Conservation (phyloP, 2,797 vertebrate genomes). For the Siniperca undulata region DNA sequence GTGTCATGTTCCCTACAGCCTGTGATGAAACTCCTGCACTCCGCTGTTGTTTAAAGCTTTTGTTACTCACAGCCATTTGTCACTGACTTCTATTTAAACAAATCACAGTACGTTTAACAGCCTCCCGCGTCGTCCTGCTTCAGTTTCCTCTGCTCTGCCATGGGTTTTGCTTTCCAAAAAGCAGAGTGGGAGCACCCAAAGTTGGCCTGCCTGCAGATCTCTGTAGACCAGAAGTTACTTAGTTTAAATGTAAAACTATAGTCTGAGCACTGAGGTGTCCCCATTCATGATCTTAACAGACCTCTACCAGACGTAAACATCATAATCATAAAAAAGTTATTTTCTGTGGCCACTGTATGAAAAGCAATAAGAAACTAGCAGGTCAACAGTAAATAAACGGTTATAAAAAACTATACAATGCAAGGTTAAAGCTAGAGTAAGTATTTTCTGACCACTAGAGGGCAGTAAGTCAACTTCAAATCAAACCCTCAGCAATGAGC, state of each 20-base stretch:
- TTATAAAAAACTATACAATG: background rate
- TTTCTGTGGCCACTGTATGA: background rate
- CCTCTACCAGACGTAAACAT: background rate
- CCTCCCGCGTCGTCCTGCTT: constrained; percentile 11
- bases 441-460: background rate
- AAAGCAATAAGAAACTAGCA: background rate
- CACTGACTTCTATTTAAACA: constrained; percentile 46
- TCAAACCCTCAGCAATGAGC: background rate
- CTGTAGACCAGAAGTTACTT: no score
- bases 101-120: constrained; percentile 35
- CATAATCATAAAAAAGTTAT: background rate
- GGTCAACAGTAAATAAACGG: background rate
- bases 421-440: background rate
- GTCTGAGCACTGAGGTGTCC: no score
- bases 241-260: background rate
- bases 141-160: background rate
- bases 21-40: constrained; percentile 32
- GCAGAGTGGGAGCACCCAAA: background rate
- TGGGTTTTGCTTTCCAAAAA: background rate
- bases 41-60: constrained; percentile 49
- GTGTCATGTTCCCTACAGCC: constrained; percentile 60
- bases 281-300: background rate
- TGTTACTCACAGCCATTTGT: constrained; percentile 40
- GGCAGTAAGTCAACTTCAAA: background rate
- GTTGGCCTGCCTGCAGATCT: background rate